Evolutionary conservation across 2,113 vertebrate genomes (phyloP), one percentile per base, ranked within the genome.

Genomic region (Daphoenositta chrysoptera): DNA sequence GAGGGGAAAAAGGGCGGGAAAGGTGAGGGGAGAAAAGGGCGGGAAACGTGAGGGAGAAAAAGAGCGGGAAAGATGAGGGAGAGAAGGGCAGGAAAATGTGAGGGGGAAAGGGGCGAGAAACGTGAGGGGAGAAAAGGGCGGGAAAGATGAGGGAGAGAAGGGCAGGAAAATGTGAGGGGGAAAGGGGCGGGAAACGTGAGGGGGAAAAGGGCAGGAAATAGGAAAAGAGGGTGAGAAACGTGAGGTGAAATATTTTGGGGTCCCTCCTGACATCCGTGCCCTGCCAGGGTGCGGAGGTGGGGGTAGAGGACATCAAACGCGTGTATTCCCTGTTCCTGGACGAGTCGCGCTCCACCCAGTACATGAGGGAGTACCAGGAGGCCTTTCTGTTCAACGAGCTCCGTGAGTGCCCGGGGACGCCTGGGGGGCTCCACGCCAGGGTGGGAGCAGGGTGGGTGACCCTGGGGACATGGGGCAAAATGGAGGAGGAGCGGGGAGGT

Each of bases 311-410:
- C 81, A 83, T 83, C 81, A 84, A 84, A 2, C 58, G 69, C 1
- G 81, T 83, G 2, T 83, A 83, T 7, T 83, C 81, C 8, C 81
- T 83, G 33, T 83, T 83, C 81, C 81, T 83, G 81, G 81, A 83
- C 18, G 81, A 83, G 40, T 83, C 81, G 11, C 81, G 81, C 27
- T 83, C 81, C 57, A 83, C 81, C 3, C 81, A 83, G 57, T 84
- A 84, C 81, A 72, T 84, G 81, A 53, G 81, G 57, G 81, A 72
- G 23, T 72, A 83, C 39, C 81, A 72, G 81, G 81, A 72, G 47
- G 80, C 80, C 30, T 83, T 83, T 11, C 56, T 83, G 79, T 82
- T 82, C 79, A 82, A 82, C 44, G 79, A 82, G 64, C 79, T 82
- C n/a, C 79, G 79, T 82, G 79, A 82, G 79, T 9, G n/a, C 28